phyloP scores from a whole-genome alignment of 2,888 invertebrate species.

The Tipula helvola region DNA sequence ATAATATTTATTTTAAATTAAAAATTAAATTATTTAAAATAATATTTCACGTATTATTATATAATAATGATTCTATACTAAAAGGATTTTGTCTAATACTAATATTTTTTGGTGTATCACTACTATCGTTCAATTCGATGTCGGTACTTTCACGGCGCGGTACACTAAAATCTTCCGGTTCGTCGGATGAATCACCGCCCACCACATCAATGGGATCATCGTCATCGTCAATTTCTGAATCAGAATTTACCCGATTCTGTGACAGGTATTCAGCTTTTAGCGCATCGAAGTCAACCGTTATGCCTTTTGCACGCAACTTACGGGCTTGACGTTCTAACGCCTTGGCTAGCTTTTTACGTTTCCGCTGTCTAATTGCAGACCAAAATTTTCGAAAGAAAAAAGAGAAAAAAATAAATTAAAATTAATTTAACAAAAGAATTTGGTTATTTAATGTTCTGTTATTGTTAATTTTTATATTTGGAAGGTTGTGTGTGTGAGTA shows the following conservation, averaged over 20 bases:
- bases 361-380: constrained; percentile 50
- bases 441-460: background rate
- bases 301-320: constrained; percentile 82
- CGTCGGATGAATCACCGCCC: constrained; percentile 61
- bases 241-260: constrained; percentile 55
- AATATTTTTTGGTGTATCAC: constrained; percentile 40
- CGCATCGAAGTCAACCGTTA: constrained; percentile 76
- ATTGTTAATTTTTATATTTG: background rate
- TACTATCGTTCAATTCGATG: constrained; percentile 35
- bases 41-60: constrained; percentile 36
- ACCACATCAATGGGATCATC: constrained; percentile 74
- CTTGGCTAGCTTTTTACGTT: constrained; percentile 84
- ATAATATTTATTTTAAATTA: background rate
- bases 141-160: constrained; percentile 27
- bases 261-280: constrained; percentile 74
- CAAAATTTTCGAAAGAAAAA: background rate
- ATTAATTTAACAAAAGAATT: background rate
- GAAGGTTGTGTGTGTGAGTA: too few species aligned
- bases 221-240: constrained; percentile 51
- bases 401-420: constrained; percentile 11
- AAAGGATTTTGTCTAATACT: constrained; percentile 60
- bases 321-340: constrained; percentile 84
- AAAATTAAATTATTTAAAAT: background rate
- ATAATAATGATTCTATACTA: constrained; percentile 78
- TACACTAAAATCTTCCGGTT: constrained; percentile 50